A percentile compares a stretch with the other conserved stretches of the same genome.
phyloP scores from a whole-genome alignment of 2,888 invertebrate species.

The Papilio protenor region DNA sequence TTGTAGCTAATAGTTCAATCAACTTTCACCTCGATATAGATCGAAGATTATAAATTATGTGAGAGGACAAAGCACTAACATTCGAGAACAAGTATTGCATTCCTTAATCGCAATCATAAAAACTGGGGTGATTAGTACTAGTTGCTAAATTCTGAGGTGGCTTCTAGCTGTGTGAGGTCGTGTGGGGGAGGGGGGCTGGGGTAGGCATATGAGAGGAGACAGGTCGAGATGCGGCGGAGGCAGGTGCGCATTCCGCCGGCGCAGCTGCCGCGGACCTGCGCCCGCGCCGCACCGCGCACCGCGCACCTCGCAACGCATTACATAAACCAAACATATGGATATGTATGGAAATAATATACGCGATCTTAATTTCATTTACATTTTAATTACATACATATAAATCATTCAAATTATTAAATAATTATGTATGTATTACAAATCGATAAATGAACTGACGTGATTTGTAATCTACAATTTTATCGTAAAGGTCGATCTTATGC shows the following conservation, averaged over 20 bases:
- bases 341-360: background rate
- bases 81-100: no score
- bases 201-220: constrained; percentile 29
- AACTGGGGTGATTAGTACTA: no score
- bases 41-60: background rate
- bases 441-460: no score
- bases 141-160: background rate
- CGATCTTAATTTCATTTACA: background rate
- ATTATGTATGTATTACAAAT: no score
- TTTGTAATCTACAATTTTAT: background rate
- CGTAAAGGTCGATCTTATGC: background rate
- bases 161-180: background rate
- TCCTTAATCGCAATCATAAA: no score
- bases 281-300: constrained; percentile 18
- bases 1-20: background rate
- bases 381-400: background rate
- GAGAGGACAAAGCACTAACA: no score
- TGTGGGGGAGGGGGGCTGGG: constrained; percentile 20
- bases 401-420: background rate
- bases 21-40: background rate
- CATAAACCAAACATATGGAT: constrained; percentile 46
- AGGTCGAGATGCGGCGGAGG: constrained; percentile 43
- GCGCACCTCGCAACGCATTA: constrained; percentile 26
- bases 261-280: constrained; percentile 46
- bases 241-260: constrained; percentile 58